Percentiles rank a stretch among this genome's conserved stretches.
These are phyloP conservation scores for Musca vetustissima DNA, from an alignment of 1,140 invertebrate species.

Conservation along the genomic window DNA sequence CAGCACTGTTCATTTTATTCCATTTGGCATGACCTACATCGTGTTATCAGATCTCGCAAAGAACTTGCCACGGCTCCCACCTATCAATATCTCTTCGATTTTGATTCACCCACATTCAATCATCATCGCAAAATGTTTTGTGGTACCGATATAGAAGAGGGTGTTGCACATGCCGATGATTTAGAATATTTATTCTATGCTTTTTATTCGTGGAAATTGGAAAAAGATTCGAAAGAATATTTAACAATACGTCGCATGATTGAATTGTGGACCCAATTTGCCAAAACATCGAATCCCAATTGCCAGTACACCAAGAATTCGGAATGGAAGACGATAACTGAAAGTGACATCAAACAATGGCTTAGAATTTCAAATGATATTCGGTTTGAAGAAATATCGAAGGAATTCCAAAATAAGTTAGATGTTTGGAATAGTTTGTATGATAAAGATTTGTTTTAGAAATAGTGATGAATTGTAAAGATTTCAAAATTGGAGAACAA, in stretches of 20 bases:
- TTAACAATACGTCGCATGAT: slow-evolving; percentile 48
- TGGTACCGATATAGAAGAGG: slow-evolving; percentile 26
- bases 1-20: slow-evolving; percentile 49
- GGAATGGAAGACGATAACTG: slow-evolving; percentile 8
- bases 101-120: slow-evolving; percentile 48
- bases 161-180: slow-evolving; percentile 62
- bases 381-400: neutral
- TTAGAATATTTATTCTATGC: slow-evolving; percentile 65
- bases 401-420: slow-evolving; percentile 34
- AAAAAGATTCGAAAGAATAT: slow-evolving; percentile 39
- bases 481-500: too few species aligned
- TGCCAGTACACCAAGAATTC: slow-evolving; percentile 31
- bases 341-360: neutral
- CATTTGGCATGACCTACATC: slow-evolving; percentile 54
- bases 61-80: slow-evolving; percentile 45
- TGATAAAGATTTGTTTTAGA: too few species aligned
- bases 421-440: neutral
- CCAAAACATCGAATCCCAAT: slow-evolving; percentile 50
- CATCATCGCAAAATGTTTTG: slow-evolving; percentile 44
- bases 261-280: slow-evolving; percentile 55
- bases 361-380: slow-evolving; percentile 20
- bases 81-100: slow-evolving; percentile 56
- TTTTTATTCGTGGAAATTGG: slow-evolving; percentile 44
- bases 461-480: too few species aligned
- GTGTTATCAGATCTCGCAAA: slow-evolving; percentile 40